phyloP scores from a whole-genome alignment of 2,888 invertebrate species.

The Pterobdella sp. region DNA sequence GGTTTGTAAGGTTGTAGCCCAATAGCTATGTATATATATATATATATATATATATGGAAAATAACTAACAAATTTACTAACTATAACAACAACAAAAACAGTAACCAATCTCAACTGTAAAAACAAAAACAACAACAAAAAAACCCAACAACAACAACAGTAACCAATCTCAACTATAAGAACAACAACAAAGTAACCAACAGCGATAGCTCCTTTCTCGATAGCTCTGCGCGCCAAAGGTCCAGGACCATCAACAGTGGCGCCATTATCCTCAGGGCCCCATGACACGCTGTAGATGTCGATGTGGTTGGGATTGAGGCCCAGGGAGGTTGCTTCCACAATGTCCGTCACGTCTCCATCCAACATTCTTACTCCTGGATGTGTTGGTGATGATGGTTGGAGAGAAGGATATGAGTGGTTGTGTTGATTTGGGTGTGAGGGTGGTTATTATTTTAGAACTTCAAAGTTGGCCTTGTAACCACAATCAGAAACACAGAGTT shows the following conservation, averaged over 20 bases:
- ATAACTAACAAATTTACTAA: background rate
- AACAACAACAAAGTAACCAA: too few species aligned
- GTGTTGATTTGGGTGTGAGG: background rate
- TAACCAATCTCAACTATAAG: background rate
- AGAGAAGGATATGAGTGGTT: background rate
- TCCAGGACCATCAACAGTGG: conserved; percentile 94
- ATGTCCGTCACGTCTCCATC: conserved; percentile 98
- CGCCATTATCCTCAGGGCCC: conserved; percentile 97
- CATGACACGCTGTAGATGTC: conserved; percentile 95
- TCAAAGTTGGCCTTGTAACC: too few species aligned
- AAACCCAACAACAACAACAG: too few species aligned
- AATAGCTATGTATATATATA: too few species aligned
- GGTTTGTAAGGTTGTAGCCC: background rate
- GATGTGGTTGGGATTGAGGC: conserved; percentile 88
- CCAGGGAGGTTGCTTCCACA: conserved; percentile 88
- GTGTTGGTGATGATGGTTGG: conserved; percentile 5
- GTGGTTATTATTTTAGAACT: background rate
- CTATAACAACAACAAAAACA: conserved; percentile 10
- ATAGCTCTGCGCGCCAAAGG: conserved; percentile 88
- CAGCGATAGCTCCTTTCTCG: conserved; percentile 86
- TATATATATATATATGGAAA: too few species aligned
- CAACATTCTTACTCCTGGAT: conserved; percentile 85
- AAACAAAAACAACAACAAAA: too few species aligned
- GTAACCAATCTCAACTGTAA: background rate
- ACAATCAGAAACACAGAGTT: too few species aligned